Conservation (phyloP, 2,888 invertebrate genomes). For the Eulithis prunata region DNA sequence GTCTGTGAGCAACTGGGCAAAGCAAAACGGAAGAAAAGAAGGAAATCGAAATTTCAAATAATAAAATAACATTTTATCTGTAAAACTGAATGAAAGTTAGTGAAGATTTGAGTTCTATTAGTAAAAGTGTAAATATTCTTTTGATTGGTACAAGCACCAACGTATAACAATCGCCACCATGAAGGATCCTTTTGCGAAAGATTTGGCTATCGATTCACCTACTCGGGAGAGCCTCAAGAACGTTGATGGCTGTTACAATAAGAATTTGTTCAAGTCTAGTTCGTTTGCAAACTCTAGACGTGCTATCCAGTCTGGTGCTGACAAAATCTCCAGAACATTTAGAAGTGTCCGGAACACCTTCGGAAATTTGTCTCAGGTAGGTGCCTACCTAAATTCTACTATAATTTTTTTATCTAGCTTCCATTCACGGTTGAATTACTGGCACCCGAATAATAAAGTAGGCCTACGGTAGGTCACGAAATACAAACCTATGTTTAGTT, state of each 20-base stretch:
- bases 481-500: no score
- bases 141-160: background rate
- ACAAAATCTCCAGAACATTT: constrained; percentile 87
- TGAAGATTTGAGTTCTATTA: no score
- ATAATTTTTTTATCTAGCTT: background rate
- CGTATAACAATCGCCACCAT: constrained; percentile 43
- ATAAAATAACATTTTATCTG: no score
- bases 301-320: constrained; percentile 86
- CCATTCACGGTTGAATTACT: background rate
- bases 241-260: constrained; percentile 76
- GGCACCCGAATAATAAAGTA: no score
- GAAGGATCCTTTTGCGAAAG: constrained; percentile 77
- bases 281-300: constrained; percentile 86
- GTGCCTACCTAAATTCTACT: no score
- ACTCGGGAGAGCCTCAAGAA: constrained; percentile 71
- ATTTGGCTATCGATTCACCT: constrained; percentile 76
- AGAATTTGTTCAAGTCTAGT: constrained; percentile 72
- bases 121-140: no score
- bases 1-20: no score
- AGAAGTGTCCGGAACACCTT: constrained; percentile 86
- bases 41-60: no score
- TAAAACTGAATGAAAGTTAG: no score
- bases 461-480: no score
- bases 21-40: no score
- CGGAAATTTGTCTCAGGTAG: constrained; percentile 87